phyloP scores from a whole-genome alignment of 2,113 vertebrate species.

The Tetraodon nigroviridis region DNA sequence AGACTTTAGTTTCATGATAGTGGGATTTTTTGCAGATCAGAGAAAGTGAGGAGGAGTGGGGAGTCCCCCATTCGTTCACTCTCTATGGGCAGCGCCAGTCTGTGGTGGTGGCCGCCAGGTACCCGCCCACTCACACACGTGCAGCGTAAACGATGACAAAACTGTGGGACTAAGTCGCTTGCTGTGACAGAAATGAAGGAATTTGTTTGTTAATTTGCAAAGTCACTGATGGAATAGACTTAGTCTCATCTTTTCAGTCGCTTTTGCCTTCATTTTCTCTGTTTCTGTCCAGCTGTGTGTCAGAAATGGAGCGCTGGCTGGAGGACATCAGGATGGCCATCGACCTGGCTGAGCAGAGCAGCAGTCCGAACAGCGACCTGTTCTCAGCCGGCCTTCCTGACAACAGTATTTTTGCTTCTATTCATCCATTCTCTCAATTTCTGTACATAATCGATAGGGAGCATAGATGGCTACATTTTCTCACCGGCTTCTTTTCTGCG shows the following conservation, averaged over 20 bases:
- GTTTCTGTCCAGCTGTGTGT: constrained; percentile 68
- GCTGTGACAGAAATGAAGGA: no score
- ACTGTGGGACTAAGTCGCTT: no score
- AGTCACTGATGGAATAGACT: no score
- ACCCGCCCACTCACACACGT: constrained; percentile 17
- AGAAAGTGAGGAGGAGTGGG: constrained; percentile 95
- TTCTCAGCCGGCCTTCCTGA: constrained; percentile 80
- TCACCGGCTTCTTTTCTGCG: background rate
- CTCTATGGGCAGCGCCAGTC: constrained; percentile 87
- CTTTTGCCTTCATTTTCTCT: background rate
- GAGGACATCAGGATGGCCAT: constrained; percentile 96
- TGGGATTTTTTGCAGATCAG: constrained; percentile 74
- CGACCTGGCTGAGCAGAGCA: constrained; percentile 86
- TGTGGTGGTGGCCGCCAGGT: constrained; percentile 92
- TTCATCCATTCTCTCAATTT: no score
- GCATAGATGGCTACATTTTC: no score
- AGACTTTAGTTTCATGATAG: background rate
- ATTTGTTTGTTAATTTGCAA: no score
- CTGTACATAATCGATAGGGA: background rate
- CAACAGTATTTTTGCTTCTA: constrained; percentile 69
- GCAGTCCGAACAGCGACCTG: constrained; percentile 73
- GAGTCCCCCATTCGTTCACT: constrained; percentile 90
- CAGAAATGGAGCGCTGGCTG: constrained; percentile 93
- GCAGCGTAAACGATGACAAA: background rate
- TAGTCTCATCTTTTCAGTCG: background rate